phyloP scores from a whole-genome alignment of 2,888 invertebrate genomes.

The Lymantria dispar region DNA sequence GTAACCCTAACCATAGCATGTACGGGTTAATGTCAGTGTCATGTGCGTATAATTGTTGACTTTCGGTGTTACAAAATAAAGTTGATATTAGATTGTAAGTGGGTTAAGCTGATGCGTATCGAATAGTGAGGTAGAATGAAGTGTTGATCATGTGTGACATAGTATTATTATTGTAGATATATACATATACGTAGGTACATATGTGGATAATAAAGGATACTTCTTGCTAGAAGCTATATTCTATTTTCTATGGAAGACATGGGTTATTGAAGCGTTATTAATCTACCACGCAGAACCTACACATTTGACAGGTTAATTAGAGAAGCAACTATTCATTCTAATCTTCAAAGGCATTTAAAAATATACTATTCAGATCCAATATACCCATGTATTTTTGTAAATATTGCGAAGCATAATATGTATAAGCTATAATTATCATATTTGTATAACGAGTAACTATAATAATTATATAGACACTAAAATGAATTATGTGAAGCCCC shows the following conservation, averaged over 20 bases:
- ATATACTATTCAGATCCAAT: conserved; percentile 18
- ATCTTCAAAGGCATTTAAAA: conserved; percentile 11
- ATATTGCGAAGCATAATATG: conserved; percentile 43
- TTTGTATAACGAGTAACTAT: conserved; percentile 30
- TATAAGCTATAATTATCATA: conserved; percentile 29
- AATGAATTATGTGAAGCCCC: conserved; percentile 59
- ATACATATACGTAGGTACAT: conserved; percentile 42
- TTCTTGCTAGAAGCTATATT: conserved; percentile 24
- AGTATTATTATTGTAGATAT: conserved; percentile 24
- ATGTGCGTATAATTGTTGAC: conserved; percentile 38
- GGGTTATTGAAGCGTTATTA: conserved; percentile 32
- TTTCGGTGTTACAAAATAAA: conserved; percentile 30
- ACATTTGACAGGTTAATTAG: conserved; percentile 39
- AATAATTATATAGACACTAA: conserved; percentile 33
- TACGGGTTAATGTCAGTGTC: conserved; percentile 54
- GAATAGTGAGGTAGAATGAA: conserved; percentile 44
- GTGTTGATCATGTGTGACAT: conserved; percentile 43
- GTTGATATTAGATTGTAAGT: conserved; percentile 35
- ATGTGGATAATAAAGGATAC: conserved; percentile 21
- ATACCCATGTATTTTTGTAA: conserved; percentile 35
- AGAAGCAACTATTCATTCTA: conserved; percentile 37
- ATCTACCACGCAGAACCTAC: conserved; percentile 43
- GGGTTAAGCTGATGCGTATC: conserved; percentile 50
- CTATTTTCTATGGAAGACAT: conserved; percentile 34
- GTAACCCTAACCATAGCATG: conserved; percentile 68